Evolutionary conservation across 2,797 vertebrate species (phyloP).

Genomic region (Helarctos malayanus): DNA sequence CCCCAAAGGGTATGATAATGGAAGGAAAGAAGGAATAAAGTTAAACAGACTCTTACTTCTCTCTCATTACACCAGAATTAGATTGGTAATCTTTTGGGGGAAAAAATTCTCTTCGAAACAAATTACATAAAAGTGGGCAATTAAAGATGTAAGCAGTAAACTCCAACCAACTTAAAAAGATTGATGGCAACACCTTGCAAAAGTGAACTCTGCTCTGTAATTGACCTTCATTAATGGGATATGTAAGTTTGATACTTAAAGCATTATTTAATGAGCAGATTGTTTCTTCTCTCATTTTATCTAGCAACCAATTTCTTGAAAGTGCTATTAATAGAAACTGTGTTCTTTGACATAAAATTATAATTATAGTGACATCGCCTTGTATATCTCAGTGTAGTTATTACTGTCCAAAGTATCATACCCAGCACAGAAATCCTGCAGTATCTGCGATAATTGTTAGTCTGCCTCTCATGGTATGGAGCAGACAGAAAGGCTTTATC

Average conservation of each 20-base stretch:
- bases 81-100: not conserved
- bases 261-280: not conserved
- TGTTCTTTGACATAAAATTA: not conserved
- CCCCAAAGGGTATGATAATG: not conserved
- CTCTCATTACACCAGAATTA: not conserved
- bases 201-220: not conserved
- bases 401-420: not conserved
- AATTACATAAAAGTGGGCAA: not conserved
- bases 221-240: not conserved
- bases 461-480: not conserved
- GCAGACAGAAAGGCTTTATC: not conserved
- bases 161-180: not conserved
- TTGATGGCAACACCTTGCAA: not conserved
- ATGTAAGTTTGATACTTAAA: not conserved
- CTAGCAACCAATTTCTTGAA: not conserved
- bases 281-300: conserved; percentile 1
- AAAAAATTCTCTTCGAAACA: not conserved
- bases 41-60: not conserved
- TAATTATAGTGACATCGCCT: not conserved
- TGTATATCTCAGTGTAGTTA: not conserved
- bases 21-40: not conserved
- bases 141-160: not conserved
- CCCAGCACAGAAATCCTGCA: not conserved
- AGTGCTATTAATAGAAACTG: not conserved
- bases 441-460: too few relatives aligned